phyloP scores from a whole-genome alignment of 2,888 invertebrate species.

The Nowickia ferox region DNA sequence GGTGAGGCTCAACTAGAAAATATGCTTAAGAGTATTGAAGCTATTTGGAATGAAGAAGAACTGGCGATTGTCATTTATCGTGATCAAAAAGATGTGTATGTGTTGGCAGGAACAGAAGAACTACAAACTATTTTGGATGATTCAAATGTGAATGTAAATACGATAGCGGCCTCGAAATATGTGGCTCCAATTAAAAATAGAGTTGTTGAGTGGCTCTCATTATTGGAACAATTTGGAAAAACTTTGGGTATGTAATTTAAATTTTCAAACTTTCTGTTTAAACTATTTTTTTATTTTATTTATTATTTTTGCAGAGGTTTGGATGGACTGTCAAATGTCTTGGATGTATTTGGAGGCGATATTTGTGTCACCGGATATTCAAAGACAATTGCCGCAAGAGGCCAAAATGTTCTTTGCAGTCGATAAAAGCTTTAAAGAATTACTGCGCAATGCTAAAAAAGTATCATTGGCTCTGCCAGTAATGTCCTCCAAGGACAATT shows the following conservation, averaged over 20 bases:
- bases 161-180: slow-evolving; percentile 93
- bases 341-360: slow-evolving; percentile 98
- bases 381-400: slow-evolving; percentile 95
- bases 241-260: slow-evolving; percentile 87
- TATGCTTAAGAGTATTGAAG: slow-evolving; percentile 92
- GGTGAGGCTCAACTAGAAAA: slow-evolving; percentile 93
- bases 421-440: slow-evolving; percentile 95
- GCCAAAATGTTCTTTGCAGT: slow-evolving; percentile 93
- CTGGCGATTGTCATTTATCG: slow-evolving; percentile 91
- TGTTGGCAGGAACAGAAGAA: slow-evolving; percentile 93
- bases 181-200: slow-evolving; percentile 92
- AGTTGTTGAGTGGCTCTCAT: slow-evolving; percentile 92
- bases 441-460: slow-evolving; percentile 92
- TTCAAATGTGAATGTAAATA: slow-evolving; percentile 92
- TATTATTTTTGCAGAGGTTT: slow-evolving; percentile 87
- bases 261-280: too few species aligned
- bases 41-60: slow-evolving; percentile 91
- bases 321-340: slow-evolving; percentile 94
- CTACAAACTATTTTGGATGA: slow-evolving; percentile 92
- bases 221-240: slow-evolving; percentile 89
- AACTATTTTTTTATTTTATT: not conserved
- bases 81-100: slow-evolving; percentile 92
- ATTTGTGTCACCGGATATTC: slow-evolving; percentile 97
- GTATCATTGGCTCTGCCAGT: slow-evolving; percentile 92
- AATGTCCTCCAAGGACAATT: slow-evolving; percentile 88